Evolutionary conservation across 2,888 invertebrate species (phyloP), one percentile per base, ranked within the genome.

Genomic region (Ischnura elegans): DNA sequence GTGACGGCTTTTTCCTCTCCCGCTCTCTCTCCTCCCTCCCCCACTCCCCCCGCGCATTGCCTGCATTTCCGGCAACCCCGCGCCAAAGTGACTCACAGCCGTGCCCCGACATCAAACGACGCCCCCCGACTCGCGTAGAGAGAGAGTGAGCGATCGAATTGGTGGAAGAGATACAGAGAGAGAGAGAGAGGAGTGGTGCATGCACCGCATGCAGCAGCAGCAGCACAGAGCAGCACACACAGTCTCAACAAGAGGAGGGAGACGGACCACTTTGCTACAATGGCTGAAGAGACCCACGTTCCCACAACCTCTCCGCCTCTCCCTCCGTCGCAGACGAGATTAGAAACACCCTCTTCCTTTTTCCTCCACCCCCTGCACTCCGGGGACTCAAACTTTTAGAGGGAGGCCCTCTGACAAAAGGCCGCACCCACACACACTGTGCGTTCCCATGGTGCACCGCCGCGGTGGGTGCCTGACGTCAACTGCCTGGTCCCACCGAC

Each of bases 1-100:
- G 51, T 19, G 51, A 51, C 16, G 6, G 10, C 13, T 16, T n/a
- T n/a, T 6, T n/a, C 61, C 61, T 61, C 61, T 19, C 8, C 51
- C 51, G 16, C 4, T 51, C 19, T 51, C 61, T 61, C n/a, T 61
- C n/a, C n/a, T 61, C n/a, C n/a, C 8, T 61, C n/a, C 61, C 61
- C 21, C n/a, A 6, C 61, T 61, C 61, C n/a, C 61, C 8, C 61
- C 61, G n/a, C 8, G 16, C 16, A 19, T n/a, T n/a, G 21, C 61
- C 61, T 61, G 61, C 61, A 61, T 61, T 61, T 61, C 61, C 61
- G 61, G 61, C 61, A 61, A 61, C 61, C n/a, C n/a, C n/a, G 16
- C n/a, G 61, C 61, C 61, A 61, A 61, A 61, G 61, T 61, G 61
- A 61, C 61, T 61, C 61, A 61, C 51, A 13, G 13, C 51, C 51